These are phyloP conservation scores for Melanotaenia pygmaea DNA, from an alignment of 2,797 vertebrate species.

Conservation along the genomic window DNA sequence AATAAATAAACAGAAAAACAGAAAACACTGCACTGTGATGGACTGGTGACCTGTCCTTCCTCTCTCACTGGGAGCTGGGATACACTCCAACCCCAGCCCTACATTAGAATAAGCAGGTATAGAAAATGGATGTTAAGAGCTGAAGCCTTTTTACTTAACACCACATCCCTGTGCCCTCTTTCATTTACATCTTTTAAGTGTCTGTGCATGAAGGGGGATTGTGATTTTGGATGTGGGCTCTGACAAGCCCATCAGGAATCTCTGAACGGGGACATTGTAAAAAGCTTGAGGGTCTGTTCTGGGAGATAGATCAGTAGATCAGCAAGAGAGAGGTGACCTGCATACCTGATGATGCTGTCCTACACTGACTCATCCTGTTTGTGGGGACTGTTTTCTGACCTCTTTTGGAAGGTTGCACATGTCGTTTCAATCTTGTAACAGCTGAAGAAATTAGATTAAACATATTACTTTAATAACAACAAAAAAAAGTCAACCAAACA, in stretches of 20 bases:
- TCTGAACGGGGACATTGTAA: conserved; percentile 13
- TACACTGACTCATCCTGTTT: conserved; percentile 41
- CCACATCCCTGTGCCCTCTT: neutral
- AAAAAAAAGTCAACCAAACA: conserved; percentile 15
- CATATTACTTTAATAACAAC: conserved; percentile 51
- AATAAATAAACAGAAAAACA: too few relatives aligned
- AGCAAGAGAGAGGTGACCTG: conserved; percentile 41
- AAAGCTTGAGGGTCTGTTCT: conserved; percentile 35
- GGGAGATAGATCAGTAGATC: conserved; percentile 9
- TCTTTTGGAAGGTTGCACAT: conserved; percentile 75
- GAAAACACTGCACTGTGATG: too few relatives aligned
- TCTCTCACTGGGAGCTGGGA: too few relatives aligned
- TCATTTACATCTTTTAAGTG: neutral
- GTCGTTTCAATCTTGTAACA: conserved; percentile 59
- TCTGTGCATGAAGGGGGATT: neutral
- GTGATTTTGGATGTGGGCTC: conserved; percentile 14
- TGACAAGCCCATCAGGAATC: conserved; percentile 21
- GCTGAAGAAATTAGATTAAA: conserved; percentile 43
- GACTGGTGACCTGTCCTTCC: too few relatives aligned
- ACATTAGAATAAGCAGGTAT: neutral
- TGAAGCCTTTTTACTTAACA: neutral
- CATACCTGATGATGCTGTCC: conserved; percentile 50
- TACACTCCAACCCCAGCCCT: too few relatives aligned
- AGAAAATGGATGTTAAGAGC: neutral
- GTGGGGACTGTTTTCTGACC: conserved; percentile 68